A percentile compares a stretch with the other conserved stretches of the same genome.
Evolutionary conservation across 2,113 vertebrate species (phyloP).

Genomic region (Indicator maculatus): DNA sequence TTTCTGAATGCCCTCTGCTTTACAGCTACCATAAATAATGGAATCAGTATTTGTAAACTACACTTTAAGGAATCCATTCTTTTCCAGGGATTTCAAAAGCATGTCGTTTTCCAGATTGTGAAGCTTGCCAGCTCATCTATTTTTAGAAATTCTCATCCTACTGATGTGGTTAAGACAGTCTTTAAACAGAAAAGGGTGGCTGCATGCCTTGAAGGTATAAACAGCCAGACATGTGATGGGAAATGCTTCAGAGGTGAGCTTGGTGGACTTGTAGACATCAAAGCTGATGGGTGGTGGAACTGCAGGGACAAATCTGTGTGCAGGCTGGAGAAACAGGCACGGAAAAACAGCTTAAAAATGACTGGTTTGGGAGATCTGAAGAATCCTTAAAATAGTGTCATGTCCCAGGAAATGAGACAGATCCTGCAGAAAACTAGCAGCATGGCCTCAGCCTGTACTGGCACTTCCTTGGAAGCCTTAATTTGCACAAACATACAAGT

Average conservation of each 20-base stretch:
- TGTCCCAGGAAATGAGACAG: not conserved
- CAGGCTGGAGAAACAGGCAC: not conserved
- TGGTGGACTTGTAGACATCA: conserved; percentile 28
- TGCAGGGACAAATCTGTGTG: not conserved
- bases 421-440: conserved; percentile 5
- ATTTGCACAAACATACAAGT: not conserved
- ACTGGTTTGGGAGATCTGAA: conserved; percentile 20
- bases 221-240: conserved; percentile 55
- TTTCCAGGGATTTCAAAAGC: conserved; percentile 62
- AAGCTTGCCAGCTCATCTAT: conserved; percentile 54
- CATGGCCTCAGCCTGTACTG: not conserved
- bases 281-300: conserved; percentile 31
- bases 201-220: conserved; percentile 55
- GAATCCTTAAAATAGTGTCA: conserved; percentile 33
- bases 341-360: conserved; percentile 33
- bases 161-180: conserved; percentile 67
- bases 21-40: conserved; percentile 66
- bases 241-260: conserved; percentile 59
- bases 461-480: conserved; percentile 8
- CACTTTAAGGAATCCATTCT: conserved; percentile 53
- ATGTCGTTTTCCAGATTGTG: conserved; percentile 52
- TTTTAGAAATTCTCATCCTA: conserved; percentile 64
- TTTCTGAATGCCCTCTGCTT: conserved; percentile 27
- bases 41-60: conserved; percentile 66
- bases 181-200: conserved; percentile 55